A percentile compares a stretch with the other conserved stretches of the same genome.
These are phyloP conservation scores for Tadarida brasiliensis DNA, from an alignment of 2,797 vertebrate species.

Conservation along the genomic window DNA sequence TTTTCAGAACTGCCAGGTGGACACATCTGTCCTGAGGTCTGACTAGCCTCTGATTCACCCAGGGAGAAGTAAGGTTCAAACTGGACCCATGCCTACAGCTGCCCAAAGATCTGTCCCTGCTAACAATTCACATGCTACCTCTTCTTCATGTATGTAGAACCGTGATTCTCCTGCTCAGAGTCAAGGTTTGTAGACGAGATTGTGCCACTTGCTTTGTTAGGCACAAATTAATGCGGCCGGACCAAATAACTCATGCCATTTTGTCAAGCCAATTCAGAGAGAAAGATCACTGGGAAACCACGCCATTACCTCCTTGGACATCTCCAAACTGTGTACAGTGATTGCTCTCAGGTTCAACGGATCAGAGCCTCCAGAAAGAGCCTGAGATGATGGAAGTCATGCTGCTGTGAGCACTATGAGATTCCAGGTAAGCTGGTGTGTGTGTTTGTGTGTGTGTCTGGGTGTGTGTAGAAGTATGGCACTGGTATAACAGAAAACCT, in stretches of 20 bases:
- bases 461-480: conserved; percentile 46
- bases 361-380: conserved; percentile 76
- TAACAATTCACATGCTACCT: conserved; percentile 78
- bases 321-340: neutral
- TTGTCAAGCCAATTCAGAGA: conserved; percentile 84
- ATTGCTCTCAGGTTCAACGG: conserved; percentile 52
- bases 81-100: conserved; percentile 24
- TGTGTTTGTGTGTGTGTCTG: neutral
- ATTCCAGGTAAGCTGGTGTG: conserved; percentile 71
- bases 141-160: conserved; percentile 37
- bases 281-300: conserved; percentile 82
- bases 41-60: conserved; percentile 73
- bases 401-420: conserved; percentile 40
- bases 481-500: conserved; percentile 55
- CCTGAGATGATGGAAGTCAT: conserved; percentile 68
- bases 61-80: conserved; percentile 49
- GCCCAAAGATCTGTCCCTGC: conserved; percentile 74
- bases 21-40: conserved; percentile 75
- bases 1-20: conserved; percentile 81
- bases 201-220: conserved; percentile 85
- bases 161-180: conserved; percentile 76
- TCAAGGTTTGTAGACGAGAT: conserved; percentile 75
- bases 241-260: conserved; percentile 83
- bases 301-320: conserved; percentile 70
- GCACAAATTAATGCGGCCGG: conserved; percentile 83